A percentile compares a stretch with the other conserved stretches of the same genome.
phyloP scores from a whole-genome alignment of 2,113 vertebrate species.

The Calidris pygmaea region DNA sequence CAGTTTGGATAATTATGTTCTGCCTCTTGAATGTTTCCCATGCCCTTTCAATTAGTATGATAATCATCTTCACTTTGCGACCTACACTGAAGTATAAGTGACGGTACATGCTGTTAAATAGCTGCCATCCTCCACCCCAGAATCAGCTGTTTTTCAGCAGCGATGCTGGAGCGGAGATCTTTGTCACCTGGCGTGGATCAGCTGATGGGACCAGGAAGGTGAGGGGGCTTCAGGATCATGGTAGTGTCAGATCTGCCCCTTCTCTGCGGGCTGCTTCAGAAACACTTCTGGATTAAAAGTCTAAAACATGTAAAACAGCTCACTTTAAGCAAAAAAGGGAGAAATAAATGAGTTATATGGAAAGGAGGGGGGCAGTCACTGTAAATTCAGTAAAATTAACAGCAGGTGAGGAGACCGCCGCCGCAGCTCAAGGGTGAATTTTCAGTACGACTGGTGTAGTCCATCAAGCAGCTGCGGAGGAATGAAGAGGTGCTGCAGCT shows the following conservation, averaged over 20 bases:
- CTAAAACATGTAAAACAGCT: background rate
- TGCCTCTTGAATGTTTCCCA: constrained; percentile 48
- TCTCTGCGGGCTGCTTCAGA: background rate
- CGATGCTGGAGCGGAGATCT: background rate
- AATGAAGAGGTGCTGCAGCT: constrained; percentile 20
- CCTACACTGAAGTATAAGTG: constrained; percentile 7
- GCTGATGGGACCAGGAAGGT: background rate
- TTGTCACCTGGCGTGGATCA: fast-evolving
- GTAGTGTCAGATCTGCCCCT: background rate
- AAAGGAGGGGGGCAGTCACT: background rate
- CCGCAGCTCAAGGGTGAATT: constrained; percentile 8
- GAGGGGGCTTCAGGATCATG: background rate
- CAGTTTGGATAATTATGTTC: constrained; percentile 65
- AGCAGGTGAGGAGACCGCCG: background rate
- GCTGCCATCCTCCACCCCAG: background rate
- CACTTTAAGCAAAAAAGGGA: background rate
- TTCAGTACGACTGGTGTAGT: background rate
- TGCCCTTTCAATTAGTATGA: constrained; percentile 67
- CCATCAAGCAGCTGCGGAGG: constrained; percentile 17
- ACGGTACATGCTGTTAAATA: background rate
- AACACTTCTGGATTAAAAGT: background rate
- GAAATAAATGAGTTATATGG: background rate
- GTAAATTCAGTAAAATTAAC: background rate
- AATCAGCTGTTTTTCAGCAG: background rate
- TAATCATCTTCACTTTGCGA: constrained; percentile 50